Base-by-base conservation (phyloP, 2,888 invertebrate species). In the Acrocyrtus sp. region DNA sequence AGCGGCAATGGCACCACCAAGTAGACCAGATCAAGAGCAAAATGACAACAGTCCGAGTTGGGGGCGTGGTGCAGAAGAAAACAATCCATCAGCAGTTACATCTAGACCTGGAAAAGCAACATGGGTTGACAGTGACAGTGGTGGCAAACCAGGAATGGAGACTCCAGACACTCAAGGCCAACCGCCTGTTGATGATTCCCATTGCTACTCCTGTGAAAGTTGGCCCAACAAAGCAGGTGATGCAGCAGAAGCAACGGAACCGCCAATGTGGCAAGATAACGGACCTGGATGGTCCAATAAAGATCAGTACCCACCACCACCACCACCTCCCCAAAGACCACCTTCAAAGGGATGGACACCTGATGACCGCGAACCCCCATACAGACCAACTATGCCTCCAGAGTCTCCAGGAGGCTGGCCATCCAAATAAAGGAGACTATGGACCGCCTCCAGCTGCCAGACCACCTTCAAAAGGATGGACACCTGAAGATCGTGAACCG, bases 21-120 rank as follows among this genome's bases (percentile, higher is more conserved):
- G 22, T 3, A 41, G 41, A 39, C 43, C 63, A 43, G 43, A 15
- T 17, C 48, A 3, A 34, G 34, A 12, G 12, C 26, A 41, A 53
- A 63, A 41, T 34, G 65, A 34, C 12, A 8, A 8, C 34, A 34
- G 12, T 34, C 34, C 34, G 12, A 34, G 12, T 12, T 34, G 5
- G 5, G 34, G 34, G 6, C 57, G 48, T 57, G 26, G 29, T 17
- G 58, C 24, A 1, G 34, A 56, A 29, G 39, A 27, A 1, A 53
- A 70, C 10, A 54, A 22, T 41, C 22, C 29, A 10, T 34, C 34
- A 34, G n/a, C n/a, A n/a, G n/a, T n/a, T n/a, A 53, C 60, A 5
- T 5, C 39, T 3, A 60, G 58, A 53, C 72, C 72, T 22, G 72
- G 72, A 17, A 72, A 45, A 29, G 72, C 72, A 6, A 72, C 72